Base-by-base conservation (phyloP, 2,888 invertebrate species). In the Itoplectis maculator region DNA sequence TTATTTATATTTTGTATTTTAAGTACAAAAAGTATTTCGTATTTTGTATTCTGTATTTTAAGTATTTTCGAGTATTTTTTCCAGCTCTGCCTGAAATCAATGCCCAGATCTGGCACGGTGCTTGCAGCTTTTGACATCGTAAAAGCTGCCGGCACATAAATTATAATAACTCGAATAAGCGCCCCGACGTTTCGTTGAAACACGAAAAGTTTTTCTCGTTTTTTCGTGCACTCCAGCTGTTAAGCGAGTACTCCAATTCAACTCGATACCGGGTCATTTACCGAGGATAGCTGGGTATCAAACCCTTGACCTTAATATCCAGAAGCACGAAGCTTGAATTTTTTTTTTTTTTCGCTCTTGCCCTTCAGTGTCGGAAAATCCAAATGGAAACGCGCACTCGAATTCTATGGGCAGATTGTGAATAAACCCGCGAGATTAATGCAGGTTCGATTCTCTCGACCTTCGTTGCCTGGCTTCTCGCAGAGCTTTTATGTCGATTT, bases 311-410 rank as follows among this genome's bases (percentile, higher is more conserved):
- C 61, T 61, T 61, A 29, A 29, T 29, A 29, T 61, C 37, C 37
- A 11, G 15, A 61, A 61, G 35, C 18, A 18, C 61, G 3, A 18
- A n/a, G 9, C 37, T 61, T 37, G 61, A 61, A 40, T 61, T 54
- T 40, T 54, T 40, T 61, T 15, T 18, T 2, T 18, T 61, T 51
- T 40, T 23, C 56, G 29, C 29, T 2, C n/a, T n/a, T n/a, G n/a
- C n/a, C 54, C 35, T 54, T 70, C 56, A 18, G 20, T 54, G 54
- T 54, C 51, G 35, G 18, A 54, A 70, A 35, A 70, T 51, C 15
- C 42, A 49, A 20, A 29, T n/a, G 9, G 29, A n/a, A n/a, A n/a
- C 29, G 29, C 29, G 29, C 29, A 3, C 35, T 56, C 6, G 49
- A 77, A 29, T 61, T 61, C 37, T 37, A 40, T 40, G 37, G 61